Conservation (phyloP, 2,113 vertebrate genomes). For the Epinephelus moara region DNA sequence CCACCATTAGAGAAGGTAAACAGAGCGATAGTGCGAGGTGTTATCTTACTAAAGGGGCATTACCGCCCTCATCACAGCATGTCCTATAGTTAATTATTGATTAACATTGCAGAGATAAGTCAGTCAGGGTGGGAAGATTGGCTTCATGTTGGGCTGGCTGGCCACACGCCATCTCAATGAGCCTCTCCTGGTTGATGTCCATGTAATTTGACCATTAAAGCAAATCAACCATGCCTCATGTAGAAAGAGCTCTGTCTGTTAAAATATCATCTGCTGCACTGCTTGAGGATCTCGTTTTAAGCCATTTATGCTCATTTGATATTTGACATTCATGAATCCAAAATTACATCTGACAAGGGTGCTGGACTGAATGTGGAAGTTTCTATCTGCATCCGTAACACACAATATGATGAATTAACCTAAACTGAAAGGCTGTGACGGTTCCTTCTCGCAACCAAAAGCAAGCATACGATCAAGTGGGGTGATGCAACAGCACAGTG, state of each 20-base stretch:
- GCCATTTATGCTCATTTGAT: background rate
- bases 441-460: background rate
- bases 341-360: conserved; percentile 12
- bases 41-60: conserved; percentile 22
- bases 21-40: conserved; percentile 16
- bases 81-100: conserved; percentile 49
- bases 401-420: background rate
- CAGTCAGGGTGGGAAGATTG: conserved; percentile 22
- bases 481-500: background rate
- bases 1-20: background rate
- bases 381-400: background rate
- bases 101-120: conserved; percentile 47
- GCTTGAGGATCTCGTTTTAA: background rate
- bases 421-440: background rate
- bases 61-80: conserved; percentile 33
- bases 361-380: conserved; percentile 5
- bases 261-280: background rate
- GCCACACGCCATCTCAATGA: conserved; percentile 29
- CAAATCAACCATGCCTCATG: conserved; percentile 21
- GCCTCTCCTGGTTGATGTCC: conserved; percentile 37
- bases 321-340: background rate
- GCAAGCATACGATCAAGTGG: background rate
- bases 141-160: conserved; percentile 39
- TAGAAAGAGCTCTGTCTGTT: conserved; percentile 7
- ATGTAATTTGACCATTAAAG: conserved; percentile 46